These are phyloP conservation scores for Asarcornis scutulata DNA, from an alignment of 2,113 vertebrate species.

Conservation along the genomic window DNA sequence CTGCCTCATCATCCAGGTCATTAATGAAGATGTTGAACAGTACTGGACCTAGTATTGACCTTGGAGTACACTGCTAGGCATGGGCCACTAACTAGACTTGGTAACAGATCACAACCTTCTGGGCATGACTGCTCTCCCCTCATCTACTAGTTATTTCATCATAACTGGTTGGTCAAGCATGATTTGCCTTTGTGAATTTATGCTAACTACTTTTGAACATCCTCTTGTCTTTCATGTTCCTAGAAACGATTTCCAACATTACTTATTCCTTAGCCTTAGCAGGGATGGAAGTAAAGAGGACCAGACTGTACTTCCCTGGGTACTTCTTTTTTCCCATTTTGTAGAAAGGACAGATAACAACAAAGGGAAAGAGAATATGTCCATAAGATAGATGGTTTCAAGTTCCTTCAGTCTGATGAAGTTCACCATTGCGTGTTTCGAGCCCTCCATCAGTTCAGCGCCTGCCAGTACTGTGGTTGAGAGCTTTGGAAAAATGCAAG, in stretches of 20 bases:
- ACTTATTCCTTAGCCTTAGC: background rate
- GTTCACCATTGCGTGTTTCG: background rate
- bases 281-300: accelerated
- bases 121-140: background rate
- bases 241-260: background rate
- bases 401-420: background rate
- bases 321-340: background rate
- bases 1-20: background rate
- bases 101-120: background rate
- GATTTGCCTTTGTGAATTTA: background rate
- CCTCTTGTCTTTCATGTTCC: background rate
- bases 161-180: background rate
- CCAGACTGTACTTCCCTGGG: background rate
- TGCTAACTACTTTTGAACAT: background rate
- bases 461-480: background rate
- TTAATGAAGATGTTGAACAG: background rate
- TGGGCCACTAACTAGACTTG: background rate
- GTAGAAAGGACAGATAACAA: background rate
- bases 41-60: background rate
- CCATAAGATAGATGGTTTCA: background rate
- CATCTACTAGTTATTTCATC: background rate
- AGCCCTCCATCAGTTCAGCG: background rate
- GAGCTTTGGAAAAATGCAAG: background rate
- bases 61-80: background rate
- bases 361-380: background rate